These are phyloP conservation scores for Paedocypris micromegethes DNA, from an alignment of 2,797 vertebrate genomes.

Conservation along the genomic window DNA sequence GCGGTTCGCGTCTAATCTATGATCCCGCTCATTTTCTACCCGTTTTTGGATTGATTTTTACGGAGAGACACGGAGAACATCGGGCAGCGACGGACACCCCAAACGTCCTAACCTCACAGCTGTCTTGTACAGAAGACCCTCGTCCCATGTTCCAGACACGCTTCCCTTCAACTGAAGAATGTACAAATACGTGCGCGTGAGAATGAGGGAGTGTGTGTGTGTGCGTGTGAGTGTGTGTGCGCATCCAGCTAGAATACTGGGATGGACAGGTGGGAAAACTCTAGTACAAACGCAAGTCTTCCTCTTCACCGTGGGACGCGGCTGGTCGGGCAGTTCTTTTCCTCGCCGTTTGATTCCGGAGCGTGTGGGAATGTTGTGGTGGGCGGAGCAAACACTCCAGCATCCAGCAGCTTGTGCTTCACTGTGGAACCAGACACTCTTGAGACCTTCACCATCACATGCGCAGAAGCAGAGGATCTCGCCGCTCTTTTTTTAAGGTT, in stretches of 20 bases:
- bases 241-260: slow-evolving; percentile 72
- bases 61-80: slow-evolving; percentile 67
- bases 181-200: slow-evolving; percentile 69
- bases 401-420: slow-evolving; percentile 70
- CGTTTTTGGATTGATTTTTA: slow-evolving; percentile 69
- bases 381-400: slow-evolving; percentile 38
- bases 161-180: slow-evolving; percentile 86
- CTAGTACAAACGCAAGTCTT: slow-evolving; percentile 80
- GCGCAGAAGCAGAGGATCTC: too few relatives aligned
- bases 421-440: slow-evolving; percentile 63
- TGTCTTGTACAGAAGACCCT: slow-evolving; percentile 79
- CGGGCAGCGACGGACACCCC: slow-evolving; percentile 70
- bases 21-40: slow-evolving; percentile 67
- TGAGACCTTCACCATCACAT: too few relatives aligned
- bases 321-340: slow-evolving; percentile 43
- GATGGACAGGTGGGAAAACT: slow-evolving; percentile 60
- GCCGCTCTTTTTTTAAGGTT: slow-evolving; percentile 9
- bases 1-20: slow-evolving; percentile 97
- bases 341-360: slow-evolving; percentile 43
- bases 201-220: slow-evolving; percentile 25
- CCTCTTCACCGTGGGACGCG: slow-evolving; percentile 71
- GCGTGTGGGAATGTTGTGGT: slow-evolving; percentile 61
- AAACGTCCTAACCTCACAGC: slow-evolving; percentile 76
- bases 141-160: slow-evolving; percentile 92
- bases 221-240: slow-evolving; percentile 52